These are phyloP conservation scores for Drosophila santomea DNA, from an alignment of 1,140 invertebrate genomes.

Conservation along the genomic window DNA sequence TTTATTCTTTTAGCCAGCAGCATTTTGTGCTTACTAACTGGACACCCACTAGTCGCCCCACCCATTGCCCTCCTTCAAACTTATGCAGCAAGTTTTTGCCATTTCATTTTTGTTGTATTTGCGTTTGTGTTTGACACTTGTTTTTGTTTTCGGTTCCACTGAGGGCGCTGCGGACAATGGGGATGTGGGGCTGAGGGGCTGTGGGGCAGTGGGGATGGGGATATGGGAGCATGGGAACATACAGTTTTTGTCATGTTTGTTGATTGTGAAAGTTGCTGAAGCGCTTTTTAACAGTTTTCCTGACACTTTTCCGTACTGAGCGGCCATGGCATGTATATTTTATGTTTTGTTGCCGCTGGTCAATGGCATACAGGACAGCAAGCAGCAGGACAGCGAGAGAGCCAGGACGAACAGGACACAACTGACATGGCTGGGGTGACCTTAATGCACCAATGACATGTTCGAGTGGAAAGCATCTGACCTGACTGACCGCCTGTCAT, in stretches of 20 bases:
- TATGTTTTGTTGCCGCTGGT: constrained; percentile 38
- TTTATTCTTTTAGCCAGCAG: constrained; percentile 43
- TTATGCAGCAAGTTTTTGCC: constrained; percentile 63
- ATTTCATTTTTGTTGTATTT: constrained; percentile 34
- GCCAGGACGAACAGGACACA: constrained; percentile 8
- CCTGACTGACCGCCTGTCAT: constrained; percentile 7
- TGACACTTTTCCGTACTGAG: constrained; percentile 58
- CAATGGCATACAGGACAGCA: constrained; percentile 19
- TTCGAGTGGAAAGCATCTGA: constrained; percentile 37
- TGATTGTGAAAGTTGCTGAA: constrained; percentile 81
- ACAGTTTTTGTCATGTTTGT: constrained; percentile 80
- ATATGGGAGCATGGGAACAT: constrained; percentile 18
- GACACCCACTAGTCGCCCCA: constrained; percentile 15
- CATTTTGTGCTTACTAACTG: constrained; percentile 66
- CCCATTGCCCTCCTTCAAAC: constrained; percentile 18
- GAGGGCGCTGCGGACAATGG: constrained; percentile 16
- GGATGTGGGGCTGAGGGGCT: not conserved
- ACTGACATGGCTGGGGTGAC: constrained; percentile 40
- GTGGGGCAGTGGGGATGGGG: not conserved
- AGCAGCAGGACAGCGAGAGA: not conserved
- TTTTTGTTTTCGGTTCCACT: constrained; percentile 54
- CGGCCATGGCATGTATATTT: constrained; percentile 44
- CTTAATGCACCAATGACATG: constrained; percentile 58
- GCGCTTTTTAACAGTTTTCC: constrained; percentile 80
- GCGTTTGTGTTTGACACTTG: constrained; percentile 72